phyloP scores from a whole-genome alignment of 2,888 invertebrate genomes.

The Helicoverpa assulta region DNA sequence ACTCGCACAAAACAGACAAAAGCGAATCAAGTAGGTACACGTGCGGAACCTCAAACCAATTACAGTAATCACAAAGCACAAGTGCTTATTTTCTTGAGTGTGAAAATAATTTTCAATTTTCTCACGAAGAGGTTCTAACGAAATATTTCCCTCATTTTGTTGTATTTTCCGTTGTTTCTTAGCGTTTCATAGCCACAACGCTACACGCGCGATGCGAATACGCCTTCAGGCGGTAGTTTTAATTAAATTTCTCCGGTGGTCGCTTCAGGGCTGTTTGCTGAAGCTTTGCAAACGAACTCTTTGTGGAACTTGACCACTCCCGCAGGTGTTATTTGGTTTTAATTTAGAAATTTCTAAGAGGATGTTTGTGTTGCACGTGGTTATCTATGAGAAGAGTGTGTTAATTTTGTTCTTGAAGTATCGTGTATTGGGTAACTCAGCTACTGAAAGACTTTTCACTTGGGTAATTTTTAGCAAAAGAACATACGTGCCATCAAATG shows the following conservation, averaged over 20 bases:
- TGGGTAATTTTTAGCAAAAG: not conserved
- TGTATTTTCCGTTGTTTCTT: constrained; percentile 31
- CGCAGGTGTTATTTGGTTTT: constrained; percentile 46
- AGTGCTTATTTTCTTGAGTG: constrained; percentile 31
- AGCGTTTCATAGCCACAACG: constrained; percentile 34
- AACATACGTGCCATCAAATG: not conserved
- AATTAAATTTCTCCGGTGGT: constrained; percentile 65
- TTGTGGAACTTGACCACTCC: constrained; percentile 55
- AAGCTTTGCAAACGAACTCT: constrained; percentile 44
- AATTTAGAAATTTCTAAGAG: constrained; percentile 36
- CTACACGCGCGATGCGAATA: constrained; percentile 20
- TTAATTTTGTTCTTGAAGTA: too few species aligned
- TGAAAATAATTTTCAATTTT: constrained; percentile 44
- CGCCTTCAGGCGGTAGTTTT: constrained; percentile 57
- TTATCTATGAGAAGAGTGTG: not conserved
- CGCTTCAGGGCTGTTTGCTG: constrained; percentile 52
- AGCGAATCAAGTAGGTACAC: constrained; percentile 9
- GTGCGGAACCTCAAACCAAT: constrained; percentile 31
- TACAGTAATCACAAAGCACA: constrained; percentile 23
- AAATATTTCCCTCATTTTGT: constrained; percentile 18
- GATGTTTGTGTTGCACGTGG: not conserved
- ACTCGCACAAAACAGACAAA: constrained; percentile 19
- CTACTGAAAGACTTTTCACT: not conserved
- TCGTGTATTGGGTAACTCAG: not conserved
- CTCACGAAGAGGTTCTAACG: constrained; percentile 28